Evolutionary conservation across 2,797 vertebrate species (phyloP).

Genomic region (Margarornis squamiger): DNA sequence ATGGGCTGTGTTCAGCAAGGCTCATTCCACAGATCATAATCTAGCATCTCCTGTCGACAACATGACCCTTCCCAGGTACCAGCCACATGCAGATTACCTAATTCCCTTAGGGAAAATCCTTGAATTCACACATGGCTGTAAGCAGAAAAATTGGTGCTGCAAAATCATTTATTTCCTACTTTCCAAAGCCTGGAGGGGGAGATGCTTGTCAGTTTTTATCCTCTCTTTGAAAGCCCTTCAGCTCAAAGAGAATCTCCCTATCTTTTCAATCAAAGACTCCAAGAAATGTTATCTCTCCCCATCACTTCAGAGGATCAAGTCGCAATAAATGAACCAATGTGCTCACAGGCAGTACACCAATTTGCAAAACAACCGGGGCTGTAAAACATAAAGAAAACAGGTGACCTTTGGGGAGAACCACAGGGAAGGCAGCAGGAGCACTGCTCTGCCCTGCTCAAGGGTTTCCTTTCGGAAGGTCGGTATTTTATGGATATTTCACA

Average conservation of each 20-base stretch:
- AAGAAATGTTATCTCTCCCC: background rate
- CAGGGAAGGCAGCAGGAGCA: background rate
- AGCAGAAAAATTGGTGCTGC: background rate
- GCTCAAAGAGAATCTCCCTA: constrained; percentile 16
- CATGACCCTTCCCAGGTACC: background rate
- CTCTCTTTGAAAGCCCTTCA: constrained; percentile 23
- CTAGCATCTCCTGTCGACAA: background rate
- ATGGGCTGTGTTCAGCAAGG: background rate
- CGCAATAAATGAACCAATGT: background rate
- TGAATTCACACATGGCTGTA: background rate
- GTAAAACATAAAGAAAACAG: background rate
- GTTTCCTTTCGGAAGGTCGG: background rate
- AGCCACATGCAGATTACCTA: background rate
- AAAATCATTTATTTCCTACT: constrained; percentile 16
- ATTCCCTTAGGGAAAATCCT: background rate
- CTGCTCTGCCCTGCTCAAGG: background rate
- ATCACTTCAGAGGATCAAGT: background rate
- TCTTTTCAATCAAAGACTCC: constrained; percentile 28
- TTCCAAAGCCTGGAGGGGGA: constrained; percentile 28
- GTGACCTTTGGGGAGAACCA: background rate
- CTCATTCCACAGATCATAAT: constrained; percentile 12
- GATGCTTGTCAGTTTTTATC: constrained; percentile 25
- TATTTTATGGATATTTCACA: fast-evolving
- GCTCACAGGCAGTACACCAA: background rate
- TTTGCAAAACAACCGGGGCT: background rate